phyloP scores from a whole-genome alignment of 2,888 invertebrate species.

The Papilio demoleus region DNA sequence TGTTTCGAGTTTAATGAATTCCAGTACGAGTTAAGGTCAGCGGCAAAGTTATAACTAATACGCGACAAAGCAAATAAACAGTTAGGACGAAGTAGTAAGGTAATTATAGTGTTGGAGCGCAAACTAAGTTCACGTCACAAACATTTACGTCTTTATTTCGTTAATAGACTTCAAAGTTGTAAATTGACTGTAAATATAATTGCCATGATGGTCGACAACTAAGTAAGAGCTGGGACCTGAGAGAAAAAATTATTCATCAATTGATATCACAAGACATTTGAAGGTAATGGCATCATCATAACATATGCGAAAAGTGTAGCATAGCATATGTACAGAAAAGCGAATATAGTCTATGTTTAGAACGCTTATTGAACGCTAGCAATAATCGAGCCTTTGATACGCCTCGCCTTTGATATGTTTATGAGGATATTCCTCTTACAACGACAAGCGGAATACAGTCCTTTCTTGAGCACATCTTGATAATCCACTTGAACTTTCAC shows the following conservation, averaged over 20 bases:
- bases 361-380: slow-evolving; percentile 27
- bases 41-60: slow-evolving; percentile 37
- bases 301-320: too few species aligned
- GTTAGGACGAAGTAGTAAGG: slow-evolving; percentile 11
- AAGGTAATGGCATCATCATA: too few species aligned
- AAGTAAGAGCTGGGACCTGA: too few species aligned
- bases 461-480: slow-evolving; percentile 1
- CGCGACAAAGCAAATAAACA: slow-evolving; percentile 35
- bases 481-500: slow-evolving; percentile 13
- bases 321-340: neutral
- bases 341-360: slow-evolving; percentile 15
- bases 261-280: too few species aligned
- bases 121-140: neutral
- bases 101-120: slow-evolving; percentile 8
- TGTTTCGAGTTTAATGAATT: slow-evolving; percentile 36
- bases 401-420: slow-evolving; percentile 36
- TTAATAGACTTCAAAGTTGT: slow-evolving; percentile 60
- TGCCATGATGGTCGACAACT: too few species aligned
- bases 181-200: neutral
- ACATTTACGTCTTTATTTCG: neutral
- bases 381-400: slow-evolving; percentile 39
- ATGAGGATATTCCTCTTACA: slow-evolving; percentile 30
- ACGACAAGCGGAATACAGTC: slow-evolving; percentile 6
- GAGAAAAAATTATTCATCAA: too few species aligned
- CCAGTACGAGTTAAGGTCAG: slow-evolving; percentile 28